phyloP scores from a whole-genome alignment of 2,888 invertebrate species.

The Agrotis ipsilon region DNA sequence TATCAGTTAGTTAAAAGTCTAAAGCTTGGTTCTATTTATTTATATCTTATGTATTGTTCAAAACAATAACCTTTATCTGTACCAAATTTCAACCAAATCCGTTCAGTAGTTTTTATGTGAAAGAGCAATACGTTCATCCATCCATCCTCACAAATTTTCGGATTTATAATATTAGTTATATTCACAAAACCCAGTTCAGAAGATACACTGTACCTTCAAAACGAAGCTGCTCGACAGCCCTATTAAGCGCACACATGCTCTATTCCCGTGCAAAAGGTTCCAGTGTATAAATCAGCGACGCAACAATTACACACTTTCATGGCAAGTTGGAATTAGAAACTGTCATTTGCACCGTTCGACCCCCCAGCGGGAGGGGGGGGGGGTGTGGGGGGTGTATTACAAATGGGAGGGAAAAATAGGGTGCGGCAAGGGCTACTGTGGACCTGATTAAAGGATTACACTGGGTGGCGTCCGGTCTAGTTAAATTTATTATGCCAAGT shows the following conservation, averaged over 20 bases:
- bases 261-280: constrained; percentile 83
- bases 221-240: constrained; percentile 64
- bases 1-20: no score
- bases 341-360: constrained; percentile 91
- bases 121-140: no score
- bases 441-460: constrained; percentile 91
- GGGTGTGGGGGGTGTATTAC: constrained; percentile 66
- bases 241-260: constrained; percentile 79
- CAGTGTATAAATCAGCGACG: constrained; percentile 90
- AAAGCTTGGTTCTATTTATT: no score
- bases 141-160: no score
- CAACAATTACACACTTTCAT: constrained; percentile 92
- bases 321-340: constrained; percentile 92
- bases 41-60: no score
- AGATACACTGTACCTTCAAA: constrained; percentile 14
- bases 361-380: constrained; percentile 65
- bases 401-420: constrained; percentile 88
- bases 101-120: no score
- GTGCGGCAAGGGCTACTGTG: constrained; percentile 89
- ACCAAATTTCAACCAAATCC: no score
- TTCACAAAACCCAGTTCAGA: constrained; percentile 26
- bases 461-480: constrained; percentile 88
- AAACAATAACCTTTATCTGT: no score
- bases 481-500: constrained; percentile 90
- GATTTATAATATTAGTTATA: no score